phyloP scores from a whole-genome alignment of 1,140 invertebrate genomes.

The Leptinotarsa texana region DNA sequence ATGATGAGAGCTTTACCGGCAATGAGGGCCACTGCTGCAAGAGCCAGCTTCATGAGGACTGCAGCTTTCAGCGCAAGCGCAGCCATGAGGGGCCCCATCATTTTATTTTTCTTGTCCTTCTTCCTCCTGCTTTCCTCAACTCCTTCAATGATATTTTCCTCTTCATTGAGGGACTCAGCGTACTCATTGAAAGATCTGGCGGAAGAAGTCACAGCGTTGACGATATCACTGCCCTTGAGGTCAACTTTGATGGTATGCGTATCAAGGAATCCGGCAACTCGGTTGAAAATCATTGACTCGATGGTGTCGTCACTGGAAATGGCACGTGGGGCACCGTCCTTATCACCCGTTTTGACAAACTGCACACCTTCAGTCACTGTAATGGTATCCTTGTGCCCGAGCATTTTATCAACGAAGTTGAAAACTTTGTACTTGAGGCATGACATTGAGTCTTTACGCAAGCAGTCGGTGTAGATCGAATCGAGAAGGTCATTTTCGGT shows the following conservation, averaged over 20 bases:
- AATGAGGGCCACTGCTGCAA: slow-evolving; percentile 79
- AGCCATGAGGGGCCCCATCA: slow-evolving; percentile 75
- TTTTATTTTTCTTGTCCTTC: slow-evolving; percentile 80
- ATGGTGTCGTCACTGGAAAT: slow-evolving; percentile 66
- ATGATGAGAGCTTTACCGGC: slow-evolving; percentile 82
- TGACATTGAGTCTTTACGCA: slow-evolving; percentile 77
- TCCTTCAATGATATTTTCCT: slow-evolving; percentile 62
- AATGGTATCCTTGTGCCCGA: slow-evolving; percentile 76
- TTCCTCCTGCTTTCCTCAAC: slow-evolving; percentile 69
- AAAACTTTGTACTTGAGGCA: slow-evolving; percentile 85
- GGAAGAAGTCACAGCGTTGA: slow-evolving; percentile 75
- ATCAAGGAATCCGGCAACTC: slow-evolving; percentile 73
- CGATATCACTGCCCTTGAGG: slow-evolving; percentile 80
- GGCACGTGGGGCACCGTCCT: slow-evolving; percentile 71
- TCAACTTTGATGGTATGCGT: slow-evolving; percentile 82
- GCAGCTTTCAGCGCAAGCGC: slow-evolving; percentile 77
- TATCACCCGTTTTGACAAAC: slow-evolving; percentile 71
- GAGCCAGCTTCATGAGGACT: slow-evolving; percentile 73
- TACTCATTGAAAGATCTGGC: slow-evolving; percentile 76
- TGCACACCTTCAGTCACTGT: slow-evolving; percentile 78
- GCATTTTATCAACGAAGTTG: slow-evolving; percentile 79
- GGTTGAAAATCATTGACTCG: slow-evolving; percentile 67
- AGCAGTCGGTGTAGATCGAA: slow-evolving; percentile 74
- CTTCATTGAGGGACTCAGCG: slow-evolving; percentile 64
- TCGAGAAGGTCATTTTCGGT: slow-evolving; percentile 76